Base-by-base conservation (phyloP, 2,888 invertebrate species). In the Noctua fimbriata region DNA sequence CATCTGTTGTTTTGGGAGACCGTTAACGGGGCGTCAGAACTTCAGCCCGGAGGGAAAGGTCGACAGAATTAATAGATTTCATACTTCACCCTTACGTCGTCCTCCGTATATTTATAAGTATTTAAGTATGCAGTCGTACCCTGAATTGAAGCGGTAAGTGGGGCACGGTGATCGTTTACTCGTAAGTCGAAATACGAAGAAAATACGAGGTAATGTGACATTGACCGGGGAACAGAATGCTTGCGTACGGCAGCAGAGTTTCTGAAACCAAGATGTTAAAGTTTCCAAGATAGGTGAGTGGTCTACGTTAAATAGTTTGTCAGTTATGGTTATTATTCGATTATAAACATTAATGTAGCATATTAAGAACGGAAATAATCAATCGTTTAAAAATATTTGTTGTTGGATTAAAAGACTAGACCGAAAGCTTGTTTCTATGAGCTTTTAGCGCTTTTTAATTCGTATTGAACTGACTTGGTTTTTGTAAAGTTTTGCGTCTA, bases 61-160 rank as follows among this genome's bases (percentile, higher is more conserved):
- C 83, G 84, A 79, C 82, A 84, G 84, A 88, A 85, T 87, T 89
- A 89, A 91, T 91, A 91, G 90, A 90, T 89, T 87, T 85, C 82
- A 78, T 82, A 85, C 87, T 76, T 86, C 81, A 86, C 73, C 76
- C 73, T 82, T 78, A 76, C 24, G 6, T 60, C 73, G 67, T 58
- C 74, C 49, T 77, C 74, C 18, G n/a, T 67, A 70, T 69, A 81
- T 80, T 79, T 71, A 70, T 41, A 36, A 73, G 36, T 28, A 83
- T 78, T 84, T 74, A 74, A 77, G 67, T 87, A 74, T 55, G 41
- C 65, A 67, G 73, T 77, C 41, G 41, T 67, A 67, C 70, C 47
- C 73, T 76, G 58, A 70, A 79, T 76, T 84, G 36, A 76, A 69
- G 63, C 60, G 12, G 44, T 67, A 71, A 84, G 73, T 84, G 36